phyloP scores from a whole-genome alignment of 2,888 invertebrate genomes.

The Fragum sueziense region DNA sequence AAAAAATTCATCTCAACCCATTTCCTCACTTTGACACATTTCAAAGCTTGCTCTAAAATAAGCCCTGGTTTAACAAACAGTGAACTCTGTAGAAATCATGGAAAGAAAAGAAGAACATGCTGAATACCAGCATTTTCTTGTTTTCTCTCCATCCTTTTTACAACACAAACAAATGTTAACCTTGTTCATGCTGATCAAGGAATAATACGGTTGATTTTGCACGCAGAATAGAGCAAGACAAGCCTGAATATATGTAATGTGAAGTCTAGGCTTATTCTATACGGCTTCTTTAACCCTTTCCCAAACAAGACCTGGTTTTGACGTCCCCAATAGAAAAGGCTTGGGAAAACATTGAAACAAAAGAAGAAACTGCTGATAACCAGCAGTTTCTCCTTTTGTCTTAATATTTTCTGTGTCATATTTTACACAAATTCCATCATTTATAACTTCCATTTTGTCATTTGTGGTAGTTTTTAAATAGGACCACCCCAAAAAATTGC shows the following conservation, averaged over 20 bases:
- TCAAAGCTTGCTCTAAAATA: too few species aligned
- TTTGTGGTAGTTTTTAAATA: background rate
- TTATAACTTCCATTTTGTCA: too few species aligned
- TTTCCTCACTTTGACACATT: too few species aligned
- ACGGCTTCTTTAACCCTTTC: background rate
- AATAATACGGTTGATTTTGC: background rate
- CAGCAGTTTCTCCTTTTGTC: background rate
- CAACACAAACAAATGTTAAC: background rate
- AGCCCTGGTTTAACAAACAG: background rate
- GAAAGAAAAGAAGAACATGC: background rate
- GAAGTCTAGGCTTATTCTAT: too few species aligned
- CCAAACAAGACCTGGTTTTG: background rate
- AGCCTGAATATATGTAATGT: too few species aligned
- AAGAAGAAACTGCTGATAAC: background rate
- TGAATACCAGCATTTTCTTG: background rate
- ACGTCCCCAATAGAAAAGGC: background rate
- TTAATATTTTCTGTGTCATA: background rate
- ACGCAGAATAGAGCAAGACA: background rate
- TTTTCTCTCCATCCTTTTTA: background rate
- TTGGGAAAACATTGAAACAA: background rate
- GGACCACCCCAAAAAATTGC: background rate
- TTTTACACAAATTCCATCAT: too few species aligned
- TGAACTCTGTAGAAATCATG: background rate
- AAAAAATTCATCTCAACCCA: too few species aligned
- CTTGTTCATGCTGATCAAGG: background rate